These are phyloP conservation scores for Neoniphon sammara DNA, from an alignment of 2,797 vertebrate species.

Conservation along the genomic window DNA sequence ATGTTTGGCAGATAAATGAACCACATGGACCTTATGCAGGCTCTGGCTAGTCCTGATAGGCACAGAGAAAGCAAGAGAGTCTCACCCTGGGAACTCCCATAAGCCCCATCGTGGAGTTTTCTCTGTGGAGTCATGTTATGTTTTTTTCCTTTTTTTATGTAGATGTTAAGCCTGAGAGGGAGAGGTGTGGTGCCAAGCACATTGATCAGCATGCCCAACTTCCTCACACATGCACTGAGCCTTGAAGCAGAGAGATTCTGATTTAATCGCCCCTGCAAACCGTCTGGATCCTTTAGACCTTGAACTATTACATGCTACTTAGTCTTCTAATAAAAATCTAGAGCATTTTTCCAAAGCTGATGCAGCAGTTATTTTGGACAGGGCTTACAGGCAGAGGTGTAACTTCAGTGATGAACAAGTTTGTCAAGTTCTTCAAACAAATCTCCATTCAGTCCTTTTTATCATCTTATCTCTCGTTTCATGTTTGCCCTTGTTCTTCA, in stretches of 20 bases:
- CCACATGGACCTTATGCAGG: not conserved
- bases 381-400: not conserved
- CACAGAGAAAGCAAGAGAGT: conserved; percentile 4
- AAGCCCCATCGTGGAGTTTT: conserved; percentile 21
- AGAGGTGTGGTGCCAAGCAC: conserved; percentile 40
- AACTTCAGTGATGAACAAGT: not conserved
- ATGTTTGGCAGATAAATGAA: not conserved
- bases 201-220: conserved; percentile 48
- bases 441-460: conserved; percentile 5
- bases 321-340: conserved; percentile 19
- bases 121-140: conserved; percentile 32
- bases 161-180: conserved; percentile 21
- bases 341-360: conserved; percentile 22
- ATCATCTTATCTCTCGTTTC: conserved; percentile 21
- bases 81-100: not conserved
- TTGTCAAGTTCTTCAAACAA: conserved; percentile 12
- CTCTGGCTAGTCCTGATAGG: not conserved
- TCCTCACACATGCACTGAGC: conserved; percentile 41
- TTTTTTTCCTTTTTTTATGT: conserved; percentile 18
- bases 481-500: conserved; percentile 12
- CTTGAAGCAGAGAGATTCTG: conserved; percentile 59
- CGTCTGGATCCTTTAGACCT: conserved; percentile 34
- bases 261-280: conserved; percentile 62
- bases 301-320: conserved; percentile 20
- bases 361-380: conserved; percentile 8